Percentiles rank a stretch among this genome's conserved stretches.
phyloP scores from a whole-genome alignment of 2,888 invertebrate species.

The Ennomos erosarius region DNA sequence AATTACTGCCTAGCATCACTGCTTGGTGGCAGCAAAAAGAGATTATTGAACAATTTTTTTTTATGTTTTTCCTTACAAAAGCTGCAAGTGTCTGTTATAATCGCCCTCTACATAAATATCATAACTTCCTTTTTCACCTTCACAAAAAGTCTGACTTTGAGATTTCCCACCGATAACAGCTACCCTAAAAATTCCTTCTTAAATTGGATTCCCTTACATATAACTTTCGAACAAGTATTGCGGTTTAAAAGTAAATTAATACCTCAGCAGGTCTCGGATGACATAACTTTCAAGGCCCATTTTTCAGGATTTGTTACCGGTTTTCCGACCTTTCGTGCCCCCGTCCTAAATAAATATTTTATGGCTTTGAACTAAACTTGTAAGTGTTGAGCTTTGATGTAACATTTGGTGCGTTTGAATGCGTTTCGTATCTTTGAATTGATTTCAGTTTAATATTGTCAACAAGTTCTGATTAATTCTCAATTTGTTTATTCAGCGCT shows the following conservation, averaged over 20 bases:
- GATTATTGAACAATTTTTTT: too few species aligned
- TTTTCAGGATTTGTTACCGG: conserved; percentile 32
- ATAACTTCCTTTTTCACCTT: too few species aligned
- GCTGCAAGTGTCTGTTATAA: too few species aligned
- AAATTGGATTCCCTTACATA: conserved; percentile 20
- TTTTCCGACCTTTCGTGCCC: conserved; percentile 16
- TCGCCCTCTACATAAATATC: too few species aligned
- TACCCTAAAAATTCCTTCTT: conserved; percentile 3
- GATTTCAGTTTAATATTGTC: too few species aligned
- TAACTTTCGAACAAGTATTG: conserved; percentile 21
- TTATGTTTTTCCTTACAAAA: too few species aligned
- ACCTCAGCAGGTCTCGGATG: conserved; percentile 25
- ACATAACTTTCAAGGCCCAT: conserved; percentile 29
- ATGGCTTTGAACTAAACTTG: conserved; percentile 17
- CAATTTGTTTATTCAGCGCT: too few species aligned
- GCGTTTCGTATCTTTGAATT: too few species aligned
- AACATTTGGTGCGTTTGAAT: background rate
- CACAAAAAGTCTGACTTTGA: background rate
- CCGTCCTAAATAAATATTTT: conserved; percentile 27
- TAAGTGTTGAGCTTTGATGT: background rate
- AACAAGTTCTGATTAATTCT: too few species aligned
- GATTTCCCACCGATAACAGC: background rate
- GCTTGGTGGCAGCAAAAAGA: too few species aligned
- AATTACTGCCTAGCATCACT: too few species aligned
- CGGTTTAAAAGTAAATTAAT: conserved; percentile 33